A percentile compares a stretch with the other conserved stretches of the same genome.
phyloP scores from a whole-genome alignment of 1,140 invertebrate genomes.

The Drosophila sturtevanti region DNA sequence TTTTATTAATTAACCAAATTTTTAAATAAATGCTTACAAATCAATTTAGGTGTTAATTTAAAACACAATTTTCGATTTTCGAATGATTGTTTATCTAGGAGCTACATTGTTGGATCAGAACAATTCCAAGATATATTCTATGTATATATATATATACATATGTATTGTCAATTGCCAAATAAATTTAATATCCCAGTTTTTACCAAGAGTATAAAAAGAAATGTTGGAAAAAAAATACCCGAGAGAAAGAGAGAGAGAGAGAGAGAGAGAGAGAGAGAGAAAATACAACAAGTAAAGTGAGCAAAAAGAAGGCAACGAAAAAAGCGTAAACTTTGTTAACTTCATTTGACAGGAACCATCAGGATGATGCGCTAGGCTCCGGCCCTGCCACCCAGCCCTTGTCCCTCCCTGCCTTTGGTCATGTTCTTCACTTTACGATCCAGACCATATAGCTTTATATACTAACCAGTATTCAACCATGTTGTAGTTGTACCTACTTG shows the following conservation, averaged over 20 bases:
- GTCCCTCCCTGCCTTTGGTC: too few relatives aligned
- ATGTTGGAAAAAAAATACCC: constrained; percentile 21
- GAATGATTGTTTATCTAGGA: too few relatives aligned
- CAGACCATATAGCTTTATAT: constrained; percentile 53
- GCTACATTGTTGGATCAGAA: too few relatives aligned
- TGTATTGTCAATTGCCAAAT: too few relatives aligned
- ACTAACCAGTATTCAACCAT: constrained; percentile 22
- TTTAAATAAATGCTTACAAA: too few relatives aligned
- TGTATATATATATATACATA: too few relatives aligned
- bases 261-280: background rate
- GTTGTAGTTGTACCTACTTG: constrained; percentile 59
- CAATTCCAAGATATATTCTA: too few relatives aligned
- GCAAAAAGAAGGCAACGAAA: constrained; percentile 49
- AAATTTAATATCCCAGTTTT: too few relatives aligned
- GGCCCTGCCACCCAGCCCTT: background rate
- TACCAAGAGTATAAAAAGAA: constrained; percentile 7
- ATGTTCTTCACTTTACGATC: constrained; percentile 30
- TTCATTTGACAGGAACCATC: constrained; percentile 68
- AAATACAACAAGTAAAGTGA: constrained; percentile 31
- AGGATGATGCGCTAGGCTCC: constrained; percentile 13
- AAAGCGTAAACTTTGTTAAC: constrained; percentile 78
- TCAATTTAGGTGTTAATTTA: too few relatives aligned
- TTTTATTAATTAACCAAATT: too few relatives aligned
- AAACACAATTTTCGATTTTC: too few relatives aligned
- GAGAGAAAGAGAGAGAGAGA: constrained; percentile 10